These are phyloP conservation scores for Conopomorpha cramerella DNA, from an alignment of 1,140 invertebrate genomes.

Conservation along the genomic window DNA sequence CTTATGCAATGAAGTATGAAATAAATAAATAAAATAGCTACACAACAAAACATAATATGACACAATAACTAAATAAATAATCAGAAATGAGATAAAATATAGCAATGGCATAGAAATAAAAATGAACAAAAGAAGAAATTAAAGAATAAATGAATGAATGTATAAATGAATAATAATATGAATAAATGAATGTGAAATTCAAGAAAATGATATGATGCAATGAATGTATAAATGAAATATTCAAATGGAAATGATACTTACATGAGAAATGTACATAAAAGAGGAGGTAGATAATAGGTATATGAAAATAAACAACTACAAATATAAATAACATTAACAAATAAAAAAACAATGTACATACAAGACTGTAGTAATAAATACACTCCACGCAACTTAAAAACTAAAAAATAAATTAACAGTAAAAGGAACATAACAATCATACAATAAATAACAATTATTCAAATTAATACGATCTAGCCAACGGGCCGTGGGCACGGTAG, in stretches of 20 bases:
- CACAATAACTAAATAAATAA: no score
- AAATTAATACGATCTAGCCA: no score
- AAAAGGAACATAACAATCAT: not conserved
- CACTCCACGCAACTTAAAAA: not conserved
- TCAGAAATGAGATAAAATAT: no score
- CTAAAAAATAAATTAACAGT: not conserved
- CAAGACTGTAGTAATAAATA: conserved; percentile 1
- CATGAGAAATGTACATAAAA: not conserved
- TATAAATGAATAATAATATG: no score
- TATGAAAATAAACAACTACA: not conserved
- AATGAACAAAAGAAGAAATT: no score
- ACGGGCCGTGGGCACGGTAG: no score
- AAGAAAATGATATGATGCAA: not conserved
- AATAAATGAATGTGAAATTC: not conserved
- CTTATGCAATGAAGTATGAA: no score
- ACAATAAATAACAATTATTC: no score
- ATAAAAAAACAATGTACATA: conserved; percentile 7
- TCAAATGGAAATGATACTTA: not conserved
- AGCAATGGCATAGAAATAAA: no score
- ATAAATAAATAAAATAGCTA: no score
- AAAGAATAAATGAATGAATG: no score
- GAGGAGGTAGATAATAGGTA: not conserved
- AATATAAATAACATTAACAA: conserved; percentile 4
- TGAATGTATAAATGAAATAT: not conserved
- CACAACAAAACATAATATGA: no score